phyloP scores from a whole-genome alignment of 2,113 vertebrate genomes.

The Oncorhynchus keta region DNA sequence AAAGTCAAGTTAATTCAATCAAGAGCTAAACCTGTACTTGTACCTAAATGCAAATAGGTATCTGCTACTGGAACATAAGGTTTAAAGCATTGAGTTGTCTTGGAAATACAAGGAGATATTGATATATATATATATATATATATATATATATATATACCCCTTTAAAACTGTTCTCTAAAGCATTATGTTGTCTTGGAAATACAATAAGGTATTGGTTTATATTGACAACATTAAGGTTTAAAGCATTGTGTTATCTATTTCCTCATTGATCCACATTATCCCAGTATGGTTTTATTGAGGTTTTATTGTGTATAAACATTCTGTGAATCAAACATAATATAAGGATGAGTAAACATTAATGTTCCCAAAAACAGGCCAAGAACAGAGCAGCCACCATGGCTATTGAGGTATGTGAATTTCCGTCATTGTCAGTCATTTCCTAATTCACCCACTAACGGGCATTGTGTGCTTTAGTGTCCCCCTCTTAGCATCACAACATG shows the following conservation, averaged over 20 bases:
- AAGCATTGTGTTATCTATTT: background rate
- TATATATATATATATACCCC: too few species aligned
- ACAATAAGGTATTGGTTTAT: conserved; percentile 39
- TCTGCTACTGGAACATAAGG: conserved; percentile 33
- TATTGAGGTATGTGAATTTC: conserved; percentile 53
- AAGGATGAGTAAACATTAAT: conserved; percentile 13
- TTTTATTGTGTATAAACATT: background rate
- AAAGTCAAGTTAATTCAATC: conserved; percentile 29
- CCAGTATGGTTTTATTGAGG: conserved; percentile 33
- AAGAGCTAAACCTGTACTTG: background rate
- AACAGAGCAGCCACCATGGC: conserved; percentile 48
- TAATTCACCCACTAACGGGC: conserved; percentile 25
- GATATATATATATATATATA: too few species aligned
- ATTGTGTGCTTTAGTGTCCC: conserved; percentile 11
- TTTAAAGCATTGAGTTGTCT: background rate
- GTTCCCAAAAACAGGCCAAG: conserved; percentile 34
- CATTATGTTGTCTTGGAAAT: background rate
- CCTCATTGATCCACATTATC: conserved; percentile 40
- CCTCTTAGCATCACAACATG: conserved; percentile 29
- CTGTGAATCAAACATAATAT: conserved; percentile 17
- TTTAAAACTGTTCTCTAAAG: too few species aligned
- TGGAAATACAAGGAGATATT: background rate
- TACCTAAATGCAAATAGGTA: conserved; percentile 26
- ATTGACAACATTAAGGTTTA: conserved; percentile 10
- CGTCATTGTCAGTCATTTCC: conserved; percentile 27